Evolutionary conservation across 2,113 vertebrate species (phyloP), one percentile per base, ranked within the genome.

Genomic region (Hymenochirus boettgeri): DNA sequence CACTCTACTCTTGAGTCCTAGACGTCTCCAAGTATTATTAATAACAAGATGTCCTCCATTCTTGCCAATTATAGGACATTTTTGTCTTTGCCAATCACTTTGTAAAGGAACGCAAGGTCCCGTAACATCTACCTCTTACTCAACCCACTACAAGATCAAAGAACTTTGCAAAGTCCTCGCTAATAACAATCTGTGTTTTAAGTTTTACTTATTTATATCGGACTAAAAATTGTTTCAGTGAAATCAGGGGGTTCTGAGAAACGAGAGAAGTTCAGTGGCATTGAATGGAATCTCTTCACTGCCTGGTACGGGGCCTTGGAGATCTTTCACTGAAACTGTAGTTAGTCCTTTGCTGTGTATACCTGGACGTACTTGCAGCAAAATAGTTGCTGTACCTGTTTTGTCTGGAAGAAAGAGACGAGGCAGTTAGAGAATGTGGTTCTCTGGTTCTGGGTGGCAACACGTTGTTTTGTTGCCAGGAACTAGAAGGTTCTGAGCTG

Each of bases 381-480:
- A 52, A 48, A 7, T 26, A 15, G 57, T 23, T 42, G 64, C 21
- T 33, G 57, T 69, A 60, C 59, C 65, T 57, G 59, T 69, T 69
- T 69, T 69, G 65, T 13, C 65, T 69, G 65, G 65, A 45, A 45
- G 47, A 60, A 1, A 60, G 47, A 22, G 46, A 24, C 22, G 56
- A 21, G 65, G 65, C 57, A 52, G 65, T 23, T 53, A 69, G 22
- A 69, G 65, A 53, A 23, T 60, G 57, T 52, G 57, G 12, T 33
- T 69, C 65, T 53, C 65, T 69, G 65, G 19, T 31, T 18, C 65
- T 53, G 46, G 47, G 42, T 35, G 47, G 22, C 27, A 66, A 58
- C 51, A 57, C 18, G 64, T 66, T 58, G 48, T 39, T 58, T 23
- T 57, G 64, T 27, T 52, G 65, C 15, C 65, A 50, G 47, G 65